Evolutionary conservation across 2,113 vertebrate genomes (phyloP).

Genomic region (Barnardius zonarius): DNA sequence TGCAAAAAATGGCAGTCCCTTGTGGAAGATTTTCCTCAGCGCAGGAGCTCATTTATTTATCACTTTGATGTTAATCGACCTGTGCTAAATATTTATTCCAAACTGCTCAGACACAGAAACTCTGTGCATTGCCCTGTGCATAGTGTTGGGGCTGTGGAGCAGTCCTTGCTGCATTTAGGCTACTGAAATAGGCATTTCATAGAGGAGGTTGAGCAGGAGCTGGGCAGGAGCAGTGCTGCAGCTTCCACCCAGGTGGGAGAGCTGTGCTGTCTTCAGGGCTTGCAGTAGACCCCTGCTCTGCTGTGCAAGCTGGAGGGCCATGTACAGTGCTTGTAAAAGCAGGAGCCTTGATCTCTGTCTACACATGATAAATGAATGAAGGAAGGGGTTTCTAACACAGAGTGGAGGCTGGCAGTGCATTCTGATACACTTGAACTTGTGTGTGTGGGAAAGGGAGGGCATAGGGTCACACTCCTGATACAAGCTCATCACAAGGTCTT

Average conservation of each 20-base stretch:
- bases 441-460: neutral
- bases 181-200: neutral
- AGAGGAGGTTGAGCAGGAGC: neutral
- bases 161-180: neutral
- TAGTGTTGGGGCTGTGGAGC: neutral
- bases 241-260: neutral
- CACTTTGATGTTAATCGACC: neutral
- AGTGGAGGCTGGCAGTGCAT: no score
- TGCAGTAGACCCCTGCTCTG: neutral
- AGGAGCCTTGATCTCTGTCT: neutral
- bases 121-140: neutral
- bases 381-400: neutral
- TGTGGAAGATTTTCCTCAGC: neutral
- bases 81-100: neutral
- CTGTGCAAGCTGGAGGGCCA: neutral
- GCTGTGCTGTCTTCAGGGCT: neutral
- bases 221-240: neutral
- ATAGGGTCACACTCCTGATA: neutral
- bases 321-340: neutral
- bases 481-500: accelerated
- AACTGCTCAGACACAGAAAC: neutral
- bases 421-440: neutral
- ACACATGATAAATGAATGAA: neutral
- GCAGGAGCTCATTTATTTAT: neutral
- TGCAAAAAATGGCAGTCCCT: neutral